Evolutionary conservation across 2,888 invertebrate species (phyloP).

Genomic region (Girardia tigrina): DNA sequence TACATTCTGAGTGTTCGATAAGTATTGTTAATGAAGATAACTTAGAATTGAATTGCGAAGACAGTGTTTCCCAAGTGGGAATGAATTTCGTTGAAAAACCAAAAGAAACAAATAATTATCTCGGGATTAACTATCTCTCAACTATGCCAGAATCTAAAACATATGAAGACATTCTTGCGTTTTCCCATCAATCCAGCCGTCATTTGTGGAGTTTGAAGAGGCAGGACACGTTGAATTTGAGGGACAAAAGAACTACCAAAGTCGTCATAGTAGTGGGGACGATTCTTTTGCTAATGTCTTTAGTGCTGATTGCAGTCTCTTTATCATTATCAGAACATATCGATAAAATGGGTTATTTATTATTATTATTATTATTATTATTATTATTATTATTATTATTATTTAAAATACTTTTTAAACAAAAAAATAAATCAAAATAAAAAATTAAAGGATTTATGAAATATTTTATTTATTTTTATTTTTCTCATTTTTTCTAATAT

Average conservation of each 20-base stretch:
- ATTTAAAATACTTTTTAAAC: too few species aligned
- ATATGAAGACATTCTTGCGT: constrained; percentile 9
- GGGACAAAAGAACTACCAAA: neutral
- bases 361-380: too few species aligned
- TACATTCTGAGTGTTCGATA: neutral
- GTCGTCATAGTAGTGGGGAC: neutral
- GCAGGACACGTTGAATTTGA: neutral
- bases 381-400: too few species aligned
- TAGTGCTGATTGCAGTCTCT: constrained; percentile 8
- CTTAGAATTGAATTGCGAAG: neutral
- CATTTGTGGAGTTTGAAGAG: constrained; percentile 5
- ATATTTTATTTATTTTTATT: too few species aligned
- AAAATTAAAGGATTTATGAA: too few species aligned
- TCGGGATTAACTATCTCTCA: neutral
- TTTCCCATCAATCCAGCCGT: constrained; percentile 19
- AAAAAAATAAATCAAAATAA: too few species aligned
- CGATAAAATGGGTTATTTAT: constrained; percentile 5
- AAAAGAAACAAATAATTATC: neutral
- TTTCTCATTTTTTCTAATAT: too few species aligned
- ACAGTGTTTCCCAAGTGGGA: neutral
- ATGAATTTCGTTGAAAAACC: neutral
- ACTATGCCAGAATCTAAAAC: neutral
- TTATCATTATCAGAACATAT: constrained; percentile 14
- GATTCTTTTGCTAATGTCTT: neutral
- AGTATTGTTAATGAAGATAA: neutral